A percentile compares a stretch with the other conserved stretches of the same genome.
Conservation (phyloP, 2,113 vertebrate genomes). For the Galeopterus variegatus region DNA sequence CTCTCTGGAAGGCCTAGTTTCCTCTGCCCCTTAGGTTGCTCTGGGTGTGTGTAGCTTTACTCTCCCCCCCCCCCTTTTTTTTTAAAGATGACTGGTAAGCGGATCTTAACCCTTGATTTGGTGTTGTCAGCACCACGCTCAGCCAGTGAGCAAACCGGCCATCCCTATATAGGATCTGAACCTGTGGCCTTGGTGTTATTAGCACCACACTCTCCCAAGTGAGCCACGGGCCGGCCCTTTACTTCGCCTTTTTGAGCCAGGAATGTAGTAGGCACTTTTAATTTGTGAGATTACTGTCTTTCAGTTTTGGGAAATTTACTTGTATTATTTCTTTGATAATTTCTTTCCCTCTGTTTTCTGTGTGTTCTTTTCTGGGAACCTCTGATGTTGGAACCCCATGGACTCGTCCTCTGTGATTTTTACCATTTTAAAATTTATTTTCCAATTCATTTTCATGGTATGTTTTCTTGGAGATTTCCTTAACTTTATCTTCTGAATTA, state of each 20-base stretch:
- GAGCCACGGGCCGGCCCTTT: too few species aligned
- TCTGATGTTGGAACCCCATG: neutral
- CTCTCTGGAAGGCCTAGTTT: neutral
- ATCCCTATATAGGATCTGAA: too few species aligned
- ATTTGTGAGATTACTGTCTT: neutral
- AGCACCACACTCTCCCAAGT: too few species aligned
- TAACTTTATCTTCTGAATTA: neutral
- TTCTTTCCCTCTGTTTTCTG: neutral
- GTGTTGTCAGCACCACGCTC: too few species aligned
- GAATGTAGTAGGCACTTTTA: neutral
- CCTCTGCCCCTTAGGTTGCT: neutral
- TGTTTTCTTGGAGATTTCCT: constrained; percentile 1
- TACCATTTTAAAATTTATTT: constrained; percentile 1
- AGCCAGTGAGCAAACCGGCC: too few species aligned
- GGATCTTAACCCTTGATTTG: too few species aligned
- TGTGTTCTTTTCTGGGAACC: neutral
- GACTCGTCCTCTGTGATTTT: constrained; percentile 25
- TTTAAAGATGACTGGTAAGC: too few species aligned
- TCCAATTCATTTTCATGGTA: neutral
- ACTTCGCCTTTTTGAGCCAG: neutral
- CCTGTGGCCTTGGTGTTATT: too few species aligned
- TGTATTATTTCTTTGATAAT: neutral
- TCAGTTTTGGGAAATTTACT: neutral
- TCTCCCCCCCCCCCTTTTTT: too few species aligned
- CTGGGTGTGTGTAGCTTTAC: neutral